Conservation (phyloP, 2,113 vertebrate species). For the Python bivittatus region DNA sequence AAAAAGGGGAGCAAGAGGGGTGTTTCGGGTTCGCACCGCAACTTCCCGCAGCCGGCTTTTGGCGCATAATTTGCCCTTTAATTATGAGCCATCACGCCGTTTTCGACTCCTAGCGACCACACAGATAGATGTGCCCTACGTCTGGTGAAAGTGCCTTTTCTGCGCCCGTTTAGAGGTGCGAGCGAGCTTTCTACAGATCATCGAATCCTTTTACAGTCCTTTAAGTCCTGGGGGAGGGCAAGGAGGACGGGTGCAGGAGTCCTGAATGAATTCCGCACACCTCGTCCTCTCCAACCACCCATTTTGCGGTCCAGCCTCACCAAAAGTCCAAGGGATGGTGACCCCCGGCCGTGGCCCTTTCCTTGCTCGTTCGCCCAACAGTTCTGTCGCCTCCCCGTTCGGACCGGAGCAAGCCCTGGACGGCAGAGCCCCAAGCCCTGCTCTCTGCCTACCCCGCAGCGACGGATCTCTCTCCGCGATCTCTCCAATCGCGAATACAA, state of each 20-base stretch:
- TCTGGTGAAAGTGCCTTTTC: neutral
- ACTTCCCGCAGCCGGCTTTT: neutral
- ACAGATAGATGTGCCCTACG: neutral
- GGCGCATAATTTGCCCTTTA: neutral
- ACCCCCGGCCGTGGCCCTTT: neutral
- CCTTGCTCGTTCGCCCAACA: neutral
- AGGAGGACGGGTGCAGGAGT: neutral
- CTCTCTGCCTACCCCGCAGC: too few relatives aligned
- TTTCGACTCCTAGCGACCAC: neutral
- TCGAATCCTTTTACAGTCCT: neutral
- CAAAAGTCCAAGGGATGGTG: neutral
- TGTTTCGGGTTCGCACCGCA: neutral
- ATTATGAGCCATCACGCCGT: neutral
- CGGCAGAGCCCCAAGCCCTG: too few relatives aligned
- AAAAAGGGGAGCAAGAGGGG: neutral
- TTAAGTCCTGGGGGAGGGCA: neutral
- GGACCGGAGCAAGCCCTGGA: neutral
- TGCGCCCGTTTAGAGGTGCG: neutral
- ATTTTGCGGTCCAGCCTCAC: neutral
- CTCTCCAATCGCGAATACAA: neutral
- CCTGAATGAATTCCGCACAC: neutral
- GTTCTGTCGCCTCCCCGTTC: too few relatives aligned
- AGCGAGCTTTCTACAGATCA: rapidly evolving
- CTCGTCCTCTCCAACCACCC: neutral
- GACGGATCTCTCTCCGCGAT: neutral